A percentile compares a stretch with the other conserved stretches of the same genome.
Conservation (phyloP, 2,797 vertebrate species). For the Centropyge bicolor region DNA sequence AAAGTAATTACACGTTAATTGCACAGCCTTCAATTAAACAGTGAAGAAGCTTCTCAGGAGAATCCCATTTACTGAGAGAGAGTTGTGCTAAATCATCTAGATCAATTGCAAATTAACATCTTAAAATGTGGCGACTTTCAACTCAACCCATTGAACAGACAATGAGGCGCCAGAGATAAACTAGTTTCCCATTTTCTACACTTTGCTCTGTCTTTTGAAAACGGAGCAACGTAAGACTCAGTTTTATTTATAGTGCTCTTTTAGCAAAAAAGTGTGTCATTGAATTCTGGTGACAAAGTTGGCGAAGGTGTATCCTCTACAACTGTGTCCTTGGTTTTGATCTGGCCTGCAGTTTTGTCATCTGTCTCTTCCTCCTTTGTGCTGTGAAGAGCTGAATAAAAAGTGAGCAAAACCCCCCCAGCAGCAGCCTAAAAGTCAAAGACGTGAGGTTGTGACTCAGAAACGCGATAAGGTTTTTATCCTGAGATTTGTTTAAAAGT, state of each 20-base stretch:
- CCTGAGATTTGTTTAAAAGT: not conserved
- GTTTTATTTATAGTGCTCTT: slow-evolving; percentile 8
- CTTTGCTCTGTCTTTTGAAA: slow-evolving; percentile 1
- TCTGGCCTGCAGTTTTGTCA: slow-evolving; percentile 33
- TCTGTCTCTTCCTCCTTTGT: slow-evolving; percentile 5
- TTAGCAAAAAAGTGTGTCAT: not conserved
- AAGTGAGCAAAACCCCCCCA: slow-evolving; percentile 6
- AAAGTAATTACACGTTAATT: slow-evolving; percentile 33
- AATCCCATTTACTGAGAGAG: slow-evolving; percentile 45
- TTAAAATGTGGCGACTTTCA: slow-evolving; percentile 25
- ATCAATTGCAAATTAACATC: slow-evolving; percentile 37
- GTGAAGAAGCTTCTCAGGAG: slow-evolving; percentile 23
- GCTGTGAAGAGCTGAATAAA: slow-evolving; percentile 30
- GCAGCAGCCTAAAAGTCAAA: slow-evolving; percentile 18
- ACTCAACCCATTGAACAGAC: not conserved
- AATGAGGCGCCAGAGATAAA: not conserved
- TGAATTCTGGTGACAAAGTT: slow-evolving; percentile 6
- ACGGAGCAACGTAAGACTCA: slow-evolving; percentile 8
- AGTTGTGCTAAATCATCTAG: slow-evolving; percentile 32
- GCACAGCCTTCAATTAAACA: slow-evolving; percentile 42
- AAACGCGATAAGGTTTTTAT: slow-evolving; percentile 6
- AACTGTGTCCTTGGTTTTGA: slow-evolving; percentile 34
- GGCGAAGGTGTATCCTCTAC: not conserved
- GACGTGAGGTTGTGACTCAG: slow-evolving; percentile 1
- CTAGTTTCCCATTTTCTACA: not conserved